These are phyloP conservation scores for Sylvia borin DNA, from an alignment of 2,797 vertebrate species.

Conservation along the genomic window DNA sequence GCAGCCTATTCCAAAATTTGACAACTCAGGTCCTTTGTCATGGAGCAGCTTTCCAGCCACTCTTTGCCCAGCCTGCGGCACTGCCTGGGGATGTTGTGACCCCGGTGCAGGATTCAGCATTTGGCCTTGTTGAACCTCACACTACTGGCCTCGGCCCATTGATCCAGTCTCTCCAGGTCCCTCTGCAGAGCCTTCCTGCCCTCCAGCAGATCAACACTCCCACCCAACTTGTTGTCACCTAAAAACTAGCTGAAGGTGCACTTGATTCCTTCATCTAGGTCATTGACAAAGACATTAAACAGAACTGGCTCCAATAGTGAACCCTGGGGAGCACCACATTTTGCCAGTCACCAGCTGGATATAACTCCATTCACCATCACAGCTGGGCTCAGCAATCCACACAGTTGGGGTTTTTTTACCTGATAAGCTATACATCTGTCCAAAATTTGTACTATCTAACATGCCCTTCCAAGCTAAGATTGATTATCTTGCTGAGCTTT, in stretches of 20 bases:
- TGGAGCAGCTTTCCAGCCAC: background rate
- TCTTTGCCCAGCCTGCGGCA: accelerated
- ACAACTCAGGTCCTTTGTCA: background rate
- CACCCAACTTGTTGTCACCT: accelerated
- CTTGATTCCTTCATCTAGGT: accelerated
- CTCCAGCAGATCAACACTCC: background rate
- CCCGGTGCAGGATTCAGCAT: accelerated
- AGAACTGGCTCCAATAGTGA: background rate
- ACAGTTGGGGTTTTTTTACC: background rate
- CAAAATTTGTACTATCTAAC: background rate
- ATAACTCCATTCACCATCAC: background rate
- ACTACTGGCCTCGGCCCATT: background rate
- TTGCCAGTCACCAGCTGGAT: background rate
- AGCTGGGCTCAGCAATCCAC: background rate
- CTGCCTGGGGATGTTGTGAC: background rate
- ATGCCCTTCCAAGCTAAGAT: background rate
- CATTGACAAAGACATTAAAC: background rate
- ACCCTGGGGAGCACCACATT: background rate
- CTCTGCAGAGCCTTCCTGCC: background rate
- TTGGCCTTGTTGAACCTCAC: background rate
- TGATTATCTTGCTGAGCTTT: background rate
- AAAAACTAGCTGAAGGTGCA: background rate
- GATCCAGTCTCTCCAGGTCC: background rate
- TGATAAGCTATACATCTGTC: background rate
- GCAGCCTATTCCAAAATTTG: background rate